Base-by-base conservation (phyloP, 2,888 invertebrate species). In the Eupithecia subumbrata region DNA sequence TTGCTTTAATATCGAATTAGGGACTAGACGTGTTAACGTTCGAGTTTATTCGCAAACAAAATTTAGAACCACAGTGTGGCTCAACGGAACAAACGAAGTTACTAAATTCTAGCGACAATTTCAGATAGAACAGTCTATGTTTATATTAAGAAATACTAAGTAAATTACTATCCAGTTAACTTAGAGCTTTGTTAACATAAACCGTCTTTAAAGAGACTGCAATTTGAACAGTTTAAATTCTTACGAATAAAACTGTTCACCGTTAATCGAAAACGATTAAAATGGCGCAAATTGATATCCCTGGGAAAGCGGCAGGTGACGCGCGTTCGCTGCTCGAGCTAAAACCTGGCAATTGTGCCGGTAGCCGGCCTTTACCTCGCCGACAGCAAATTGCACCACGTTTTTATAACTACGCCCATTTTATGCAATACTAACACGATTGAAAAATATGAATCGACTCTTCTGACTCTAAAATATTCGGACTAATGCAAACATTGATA, bases 261-360 rank as follows among this genome's bases (percentile, higher is more conserved):
- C 80, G 80, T 78, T 85, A 85, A 89, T 87, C 82, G 87, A 88
- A 88, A 90, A 86, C 88, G 87, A 91, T 91, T 91, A 89, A 92
- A 90, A 87, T 82, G 84, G 86, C 80, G 85, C 88, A 90, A 91
- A 92, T 92, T 91, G 90, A 91, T 91, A 91, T 89, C 84, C 86
- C 86, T 92, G 91, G 87, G 92, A 92, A 89, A 80, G 79, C 79
- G 85, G 83, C 92, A 92, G 91, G 87, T 92, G 92, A 85, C 85
- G 83, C 68, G 70, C 64, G 77, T 66, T 34, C 75, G 76, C 75
- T 60, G 77, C 78, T 82, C 73, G 80, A 78, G 79, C 76, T 79
- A 81, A 82, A 84, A 86, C 83, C 84, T 71, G 69, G 70, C 73
- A 73, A 76, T 73, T 74, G 79, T 76, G 78, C 76, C 67, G 68